phyloP scores from a whole-genome alignment of 2,113 vertebrate species.

The Reinhardtius hippoglossoides region DNA sequence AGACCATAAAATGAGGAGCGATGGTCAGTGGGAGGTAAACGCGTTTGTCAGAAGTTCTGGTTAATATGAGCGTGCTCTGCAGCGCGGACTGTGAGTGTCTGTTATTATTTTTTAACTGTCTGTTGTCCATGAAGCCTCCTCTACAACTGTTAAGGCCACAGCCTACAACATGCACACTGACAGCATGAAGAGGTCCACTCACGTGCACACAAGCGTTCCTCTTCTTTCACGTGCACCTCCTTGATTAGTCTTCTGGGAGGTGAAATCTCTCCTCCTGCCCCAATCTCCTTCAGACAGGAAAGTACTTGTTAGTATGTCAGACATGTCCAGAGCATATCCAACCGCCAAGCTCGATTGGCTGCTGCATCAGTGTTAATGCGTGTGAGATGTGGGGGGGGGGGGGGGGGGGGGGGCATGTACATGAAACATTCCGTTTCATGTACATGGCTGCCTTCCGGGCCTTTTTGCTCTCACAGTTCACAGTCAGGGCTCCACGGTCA shows the following conservation, averaged over 20 bases:
- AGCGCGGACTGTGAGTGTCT: too few species aligned
- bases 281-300: constrained; percentile 16
- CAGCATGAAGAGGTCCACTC: neutral
- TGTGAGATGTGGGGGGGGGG: too few species aligned
- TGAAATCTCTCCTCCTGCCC: constrained; percentile 4
- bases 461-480: neutral
- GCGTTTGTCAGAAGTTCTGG: neutral
- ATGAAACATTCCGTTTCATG: neutral
- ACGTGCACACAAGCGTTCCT: neutral
- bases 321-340: constrained; percentile 18
- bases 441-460: neutral
- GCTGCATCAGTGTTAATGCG: neutral
- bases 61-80: neutral
- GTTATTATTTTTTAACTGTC: too few species aligned
- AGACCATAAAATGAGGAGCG: neutral
- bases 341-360: constrained; percentile 9
- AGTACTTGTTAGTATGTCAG: constrained; percentile 28
- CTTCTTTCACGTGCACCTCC: neutral
- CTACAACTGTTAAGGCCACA: neutral
- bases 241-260: constrained; percentile 16
- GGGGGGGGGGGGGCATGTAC: too few species aligned
- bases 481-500: neutral
- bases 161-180: neutral
- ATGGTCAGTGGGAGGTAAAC: constrained; percentile 29
- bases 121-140: too few species aligned